phyloP scores from a whole-genome alignment of 2,113 vertebrate species.

The Chaenogobius annularis region DNA sequence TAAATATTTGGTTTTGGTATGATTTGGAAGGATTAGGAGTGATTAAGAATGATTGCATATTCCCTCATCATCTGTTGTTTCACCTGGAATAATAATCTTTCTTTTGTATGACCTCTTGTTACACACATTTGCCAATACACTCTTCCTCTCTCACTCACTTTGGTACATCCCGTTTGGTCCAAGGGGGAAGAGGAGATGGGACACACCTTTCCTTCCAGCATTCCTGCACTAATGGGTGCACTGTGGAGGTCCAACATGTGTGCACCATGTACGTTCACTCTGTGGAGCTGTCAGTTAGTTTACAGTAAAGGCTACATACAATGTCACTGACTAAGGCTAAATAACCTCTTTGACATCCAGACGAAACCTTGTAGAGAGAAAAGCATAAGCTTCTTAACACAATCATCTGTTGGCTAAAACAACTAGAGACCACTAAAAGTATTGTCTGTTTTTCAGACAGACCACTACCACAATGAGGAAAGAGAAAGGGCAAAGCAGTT shows the following conservation, averaged over 20 bases:
- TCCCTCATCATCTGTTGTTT: neutral
- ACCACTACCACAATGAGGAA: slow-evolving; percentile 37
- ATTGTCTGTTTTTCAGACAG: slow-evolving; percentile 1
- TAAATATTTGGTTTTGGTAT: too few species aligned
- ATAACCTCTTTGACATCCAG: neutral
- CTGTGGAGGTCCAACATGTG: neutral
- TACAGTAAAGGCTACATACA: slow-evolving; percentile 26
- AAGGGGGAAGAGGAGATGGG: slow-evolving; percentile 58
- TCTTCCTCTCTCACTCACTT: neutral
- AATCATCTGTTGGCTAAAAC: neutral
- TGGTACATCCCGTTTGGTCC: slow-evolving; percentile 59
- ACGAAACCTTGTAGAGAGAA: neutral
- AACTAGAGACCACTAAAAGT: neutral
- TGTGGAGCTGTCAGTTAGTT: neutral
- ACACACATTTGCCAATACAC: neutral
- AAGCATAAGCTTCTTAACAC: neutral
- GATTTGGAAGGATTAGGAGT: too few species aligned
- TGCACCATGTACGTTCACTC: slow-evolving; percentile 33
- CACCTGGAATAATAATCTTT: neutral
- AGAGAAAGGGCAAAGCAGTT: neutral
- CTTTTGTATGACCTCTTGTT: neutral
- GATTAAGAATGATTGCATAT: too few species aligned
- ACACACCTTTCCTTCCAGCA: slow-evolving; percentile 78
- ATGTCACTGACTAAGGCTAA: neutral
- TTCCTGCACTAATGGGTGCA: slow-evolving; percentile 56